phyloP scores from a whole-genome alignment of 1,140 invertebrate genomes.

The Tyrophagus putrescentiae region DNA sequence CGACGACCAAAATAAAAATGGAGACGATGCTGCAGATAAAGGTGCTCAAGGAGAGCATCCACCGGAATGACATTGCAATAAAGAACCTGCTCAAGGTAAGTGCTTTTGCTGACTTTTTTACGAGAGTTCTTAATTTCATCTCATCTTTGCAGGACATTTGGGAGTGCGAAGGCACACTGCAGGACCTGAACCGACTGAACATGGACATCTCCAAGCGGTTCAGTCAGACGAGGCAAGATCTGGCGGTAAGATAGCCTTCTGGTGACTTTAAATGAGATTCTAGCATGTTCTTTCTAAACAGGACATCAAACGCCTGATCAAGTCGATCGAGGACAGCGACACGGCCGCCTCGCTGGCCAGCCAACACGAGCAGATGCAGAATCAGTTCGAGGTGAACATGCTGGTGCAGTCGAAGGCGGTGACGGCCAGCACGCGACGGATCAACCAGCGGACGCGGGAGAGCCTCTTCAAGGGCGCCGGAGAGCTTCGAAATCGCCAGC shows the following conservation, averaged over 20 bases:
- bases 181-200: constrained; percentile 3
- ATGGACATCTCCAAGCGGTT: neutral
- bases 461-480: neutral
- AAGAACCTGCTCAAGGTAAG: constrained; percentile 14
- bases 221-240: neutral
- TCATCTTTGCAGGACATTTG: neutral
- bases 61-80: constrained; percentile 3
- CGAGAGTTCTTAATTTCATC: neutral
- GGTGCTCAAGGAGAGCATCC: neutral
- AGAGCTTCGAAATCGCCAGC: neutral
- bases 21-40: constrained; percentile 13
- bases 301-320: neutral
- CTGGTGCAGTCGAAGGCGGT: neutral
- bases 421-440: neutral
- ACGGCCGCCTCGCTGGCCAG: neutral
- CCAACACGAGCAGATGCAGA: neutral
- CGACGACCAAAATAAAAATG: neutral
- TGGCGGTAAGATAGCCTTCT: neutral
- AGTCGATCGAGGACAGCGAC: constrained; percentile 9
- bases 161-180: neutral
- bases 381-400: constrained; percentile 16
- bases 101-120: neutral
- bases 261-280: neutral
- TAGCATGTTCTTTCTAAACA: neutral
- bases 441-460: neutral